These are phyloP conservation scores for Callorhinus ursinus DNA, from an alignment of 2,113 vertebrate species.

Conservation along the genomic window DNA sequence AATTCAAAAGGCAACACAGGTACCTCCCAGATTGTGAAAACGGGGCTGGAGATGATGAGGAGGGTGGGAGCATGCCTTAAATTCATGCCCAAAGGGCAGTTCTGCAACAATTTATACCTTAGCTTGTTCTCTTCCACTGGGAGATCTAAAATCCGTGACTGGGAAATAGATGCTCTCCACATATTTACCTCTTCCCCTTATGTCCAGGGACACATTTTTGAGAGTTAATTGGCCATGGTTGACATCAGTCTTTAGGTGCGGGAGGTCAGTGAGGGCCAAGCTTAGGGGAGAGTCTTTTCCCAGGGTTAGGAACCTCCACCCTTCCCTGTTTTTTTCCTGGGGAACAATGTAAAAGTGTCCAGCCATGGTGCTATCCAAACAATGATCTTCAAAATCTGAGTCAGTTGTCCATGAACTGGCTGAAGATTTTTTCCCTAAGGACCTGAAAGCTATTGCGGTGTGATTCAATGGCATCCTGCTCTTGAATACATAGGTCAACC, in stretches of 20 bases:
- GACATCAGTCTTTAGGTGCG: neutral
- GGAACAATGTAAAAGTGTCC: neutral
- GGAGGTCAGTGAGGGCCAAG: neutral
- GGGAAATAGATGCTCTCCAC: neutral
- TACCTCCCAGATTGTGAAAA: neutral
- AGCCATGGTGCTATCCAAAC: neutral
- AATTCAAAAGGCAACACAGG: neutral
- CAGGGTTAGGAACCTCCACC: neutral
- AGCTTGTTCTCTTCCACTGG: neutral
- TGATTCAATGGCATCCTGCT: neutral
- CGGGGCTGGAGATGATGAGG: fast-evolving
- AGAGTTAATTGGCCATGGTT: neutral
- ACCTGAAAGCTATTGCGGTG: neutral
- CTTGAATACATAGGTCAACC: neutral
- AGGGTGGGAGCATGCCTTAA: fast-evolving
- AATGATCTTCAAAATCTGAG: neutral
- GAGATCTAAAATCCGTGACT: neutral
- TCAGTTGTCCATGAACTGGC: neutral
- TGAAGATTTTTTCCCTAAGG: neutral
- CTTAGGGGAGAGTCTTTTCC: neutral
- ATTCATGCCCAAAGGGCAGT: neutral
- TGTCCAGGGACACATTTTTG: neutral
- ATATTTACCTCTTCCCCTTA: neutral
- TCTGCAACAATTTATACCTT: neutral
- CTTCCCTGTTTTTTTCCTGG: fast-evolving